phyloP scores from a whole-genome alignment of 2,888 invertebrate species.

The Apantesis nais region DNA sequence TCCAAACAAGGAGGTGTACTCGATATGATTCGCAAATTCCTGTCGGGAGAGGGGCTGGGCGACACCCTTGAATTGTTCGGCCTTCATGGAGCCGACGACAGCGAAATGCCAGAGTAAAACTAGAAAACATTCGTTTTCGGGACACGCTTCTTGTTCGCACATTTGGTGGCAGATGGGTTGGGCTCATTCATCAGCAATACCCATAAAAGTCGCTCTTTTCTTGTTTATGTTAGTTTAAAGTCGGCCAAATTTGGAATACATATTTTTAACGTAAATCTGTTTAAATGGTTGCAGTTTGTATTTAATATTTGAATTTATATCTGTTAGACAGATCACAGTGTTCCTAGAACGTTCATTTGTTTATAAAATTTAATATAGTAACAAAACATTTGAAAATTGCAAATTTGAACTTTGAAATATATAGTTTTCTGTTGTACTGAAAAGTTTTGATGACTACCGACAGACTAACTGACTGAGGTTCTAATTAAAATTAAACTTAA shows the following conservation, averaged over 20 bases:
- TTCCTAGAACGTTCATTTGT: neutral
- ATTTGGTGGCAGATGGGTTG: constrained; percentile 60
- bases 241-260: neutral
- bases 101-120: constrained; percentile 72
- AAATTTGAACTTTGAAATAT: neutral
- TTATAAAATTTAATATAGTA: neutral
- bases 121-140: constrained; percentile 48
- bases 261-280: constrained; percentile 4
- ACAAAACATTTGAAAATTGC: neutral
- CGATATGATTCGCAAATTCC: constrained; percentile 74
- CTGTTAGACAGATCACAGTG: neutral
- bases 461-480: too few species aligned
- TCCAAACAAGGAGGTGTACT: constrained; percentile 64
- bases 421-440: neutral
- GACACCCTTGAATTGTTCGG: constrained; percentile 73
- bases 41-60: constrained; percentile 74
- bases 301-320: neutral
- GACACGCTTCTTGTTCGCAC: constrained; percentile 56
- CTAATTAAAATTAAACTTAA: neutral
- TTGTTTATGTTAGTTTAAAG: constrained; percentile 5
- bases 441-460: neutral
- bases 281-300: constrained; percentile 2
- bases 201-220: constrained; percentile 30
- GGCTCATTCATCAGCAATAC: constrained; percentile 52
- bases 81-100: constrained; percentile 61